Conservation (phyloP, 2,797 vertebrate species). For the Schizopygopsis malacanthus region DNA sequence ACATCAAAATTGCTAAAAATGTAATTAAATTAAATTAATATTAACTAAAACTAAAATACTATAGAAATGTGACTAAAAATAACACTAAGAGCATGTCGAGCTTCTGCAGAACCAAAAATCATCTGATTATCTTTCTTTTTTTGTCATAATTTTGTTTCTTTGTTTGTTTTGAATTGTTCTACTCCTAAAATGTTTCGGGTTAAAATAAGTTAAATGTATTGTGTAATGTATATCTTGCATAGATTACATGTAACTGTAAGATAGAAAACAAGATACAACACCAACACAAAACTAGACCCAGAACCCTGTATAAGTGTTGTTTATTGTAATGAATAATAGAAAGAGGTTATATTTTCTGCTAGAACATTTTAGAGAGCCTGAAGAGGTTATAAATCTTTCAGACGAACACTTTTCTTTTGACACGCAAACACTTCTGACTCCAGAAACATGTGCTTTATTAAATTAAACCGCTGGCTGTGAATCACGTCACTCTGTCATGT, state of each 20-base stretch:
- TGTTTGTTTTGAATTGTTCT: not conserved
- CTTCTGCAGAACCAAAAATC: not conserved
- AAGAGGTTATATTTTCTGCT: slow-evolving; percentile 14
- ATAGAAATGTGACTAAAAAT: not conserved
- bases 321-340: slow-evolving; percentile 21
- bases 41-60: not conserved
- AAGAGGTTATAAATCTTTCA: slow-evolving; percentile 16
- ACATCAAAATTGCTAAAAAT: not conserved
- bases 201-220: not conserved
- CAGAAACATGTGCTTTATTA: not conserved
- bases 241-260: not conserved
- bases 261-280: too few relatives aligned
- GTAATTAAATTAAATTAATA: not conserved
- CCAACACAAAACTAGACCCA: not conserved
- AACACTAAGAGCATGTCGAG: not conserved
- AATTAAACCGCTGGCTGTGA: not conserved
- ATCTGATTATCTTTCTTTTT: not conserved
- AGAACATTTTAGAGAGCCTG: slow-evolving; percentile 4
- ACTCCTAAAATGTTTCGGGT: not conserved
- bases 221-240: not conserved
- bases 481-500: not conserved
- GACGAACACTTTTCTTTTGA: not conserved
- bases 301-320: not conserved
- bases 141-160: too few relatives aligned
- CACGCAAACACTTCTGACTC: not conserved